A percentile compares a stretch with the other conserved stretches of the same genome.
Evolutionary conservation across 1,140 invertebrate genomes (phyloP).

Genomic region (Physella acuta): DNA sequence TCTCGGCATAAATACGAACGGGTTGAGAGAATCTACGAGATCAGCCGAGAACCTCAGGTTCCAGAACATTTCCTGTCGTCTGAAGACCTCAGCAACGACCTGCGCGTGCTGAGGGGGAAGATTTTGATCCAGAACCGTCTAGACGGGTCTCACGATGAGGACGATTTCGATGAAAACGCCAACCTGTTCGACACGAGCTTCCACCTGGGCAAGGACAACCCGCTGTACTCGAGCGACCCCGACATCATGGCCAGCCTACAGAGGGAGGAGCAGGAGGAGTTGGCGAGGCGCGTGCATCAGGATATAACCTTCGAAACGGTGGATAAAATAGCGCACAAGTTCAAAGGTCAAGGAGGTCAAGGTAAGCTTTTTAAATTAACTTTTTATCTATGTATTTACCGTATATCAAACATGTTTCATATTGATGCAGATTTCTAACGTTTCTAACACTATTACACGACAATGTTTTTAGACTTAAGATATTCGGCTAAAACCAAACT

Average conservation of each 20-base stretch:
- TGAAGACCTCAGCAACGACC: constrained; percentile 27
- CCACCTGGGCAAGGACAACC: constrained; percentile 46
- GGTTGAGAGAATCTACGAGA: constrained; percentile 19
- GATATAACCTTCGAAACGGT: constrained; percentile 47
- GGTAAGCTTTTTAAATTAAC: constrained; percentile 24
- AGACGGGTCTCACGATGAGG: constrained; percentile 37
- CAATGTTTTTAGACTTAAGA: too few species aligned
- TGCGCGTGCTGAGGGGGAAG: constrained; percentile 43
- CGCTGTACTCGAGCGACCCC: constrained; percentile 47
- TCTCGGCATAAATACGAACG: constrained; percentile 10
- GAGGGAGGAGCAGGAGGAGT: constrained; percentile 31
- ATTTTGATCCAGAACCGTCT: constrained; percentile 47
- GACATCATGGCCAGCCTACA: constrained; percentile 37
- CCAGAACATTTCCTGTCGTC: constrained; percentile 7
- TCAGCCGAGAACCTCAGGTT: neutral
- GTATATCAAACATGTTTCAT: too few species aligned
- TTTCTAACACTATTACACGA: too few species aligned
- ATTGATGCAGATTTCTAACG: too few species aligned
- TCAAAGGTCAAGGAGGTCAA: constrained; percentile 9
- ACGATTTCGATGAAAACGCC: constrained; percentile 44
- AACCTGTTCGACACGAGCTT: constrained; percentile 47
- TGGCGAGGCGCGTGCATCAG: constrained; percentile 28
- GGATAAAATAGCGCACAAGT: constrained; percentile 37
- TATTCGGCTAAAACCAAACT: too few species aligned
- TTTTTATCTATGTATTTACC: too few species aligned